Evolutionary conservation across 2,888 invertebrate species (phyloP).

Genomic region (Lamellibrachia columna): DNA sequence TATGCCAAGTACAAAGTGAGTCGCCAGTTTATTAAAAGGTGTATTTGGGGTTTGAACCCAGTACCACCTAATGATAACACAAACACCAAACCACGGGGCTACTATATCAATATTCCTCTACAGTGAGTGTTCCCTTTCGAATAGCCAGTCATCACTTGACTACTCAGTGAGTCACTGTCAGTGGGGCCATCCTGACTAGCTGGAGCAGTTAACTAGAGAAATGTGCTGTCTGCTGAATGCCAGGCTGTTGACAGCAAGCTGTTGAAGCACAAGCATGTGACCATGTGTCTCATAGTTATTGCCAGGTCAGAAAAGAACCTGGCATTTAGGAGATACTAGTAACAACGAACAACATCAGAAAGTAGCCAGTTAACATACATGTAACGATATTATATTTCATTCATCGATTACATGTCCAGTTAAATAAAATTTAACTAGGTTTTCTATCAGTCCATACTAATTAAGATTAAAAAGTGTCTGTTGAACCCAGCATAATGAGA

Average conservation of each 20-base stretch:
- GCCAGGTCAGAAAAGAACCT: neutral
- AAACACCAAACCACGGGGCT: neutral
- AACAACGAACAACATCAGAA: neutral
- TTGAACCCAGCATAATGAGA: too few species aligned
- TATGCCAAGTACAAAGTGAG: too few species aligned
- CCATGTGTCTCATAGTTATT: neutral
- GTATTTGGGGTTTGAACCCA: neutral
- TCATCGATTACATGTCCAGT: too few species aligned
- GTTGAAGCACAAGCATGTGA: neutral
- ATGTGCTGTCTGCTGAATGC: neutral
- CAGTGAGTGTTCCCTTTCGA: neutral
- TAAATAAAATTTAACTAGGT: too few species aligned
- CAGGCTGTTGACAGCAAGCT: neutral
- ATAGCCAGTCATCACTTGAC: neutral
- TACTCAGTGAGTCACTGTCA: neutral
- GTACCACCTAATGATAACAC: neutral
- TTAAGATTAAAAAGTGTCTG: too few species aligned
- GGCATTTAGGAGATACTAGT: neutral
- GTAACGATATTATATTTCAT: too few species aligned
- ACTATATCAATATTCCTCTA: neutral
- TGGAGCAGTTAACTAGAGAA: neutral
- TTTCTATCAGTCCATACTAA: too few species aligned
- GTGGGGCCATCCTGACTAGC: neutral
- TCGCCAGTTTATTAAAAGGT: too few species aligned
- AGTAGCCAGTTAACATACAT: neutral